Percentiles rank a stretch among this genome's conserved stretches.
Evolutionary conservation across 92 coral and sea anemone species (phyloP).

Genomic region (Anthopleura xanthogrammica): DNA sequence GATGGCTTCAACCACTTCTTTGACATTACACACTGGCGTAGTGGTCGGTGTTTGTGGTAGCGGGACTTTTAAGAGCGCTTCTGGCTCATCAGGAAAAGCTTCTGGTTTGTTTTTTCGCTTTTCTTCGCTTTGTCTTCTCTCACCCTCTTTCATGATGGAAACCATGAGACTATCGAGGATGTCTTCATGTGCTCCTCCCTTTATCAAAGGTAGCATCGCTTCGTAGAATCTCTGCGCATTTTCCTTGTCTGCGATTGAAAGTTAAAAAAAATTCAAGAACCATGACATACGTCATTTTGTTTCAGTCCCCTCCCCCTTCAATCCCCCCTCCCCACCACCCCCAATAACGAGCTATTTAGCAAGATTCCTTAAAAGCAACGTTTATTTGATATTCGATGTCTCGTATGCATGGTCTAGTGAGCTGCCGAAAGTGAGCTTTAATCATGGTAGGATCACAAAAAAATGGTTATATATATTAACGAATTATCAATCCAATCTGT

Average conservation of each 20-base stretch:
- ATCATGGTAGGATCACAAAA: too few species aligned
- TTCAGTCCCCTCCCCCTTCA: too few species aligned
- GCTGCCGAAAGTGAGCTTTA: too few species aligned
- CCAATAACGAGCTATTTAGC: too few species aligned
- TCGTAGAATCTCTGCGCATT: not conserved
- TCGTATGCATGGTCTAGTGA: too few species aligned
- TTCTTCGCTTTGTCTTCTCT: not conserved
- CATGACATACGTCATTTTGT: too few species aligned
- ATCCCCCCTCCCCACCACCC: too few species aligned
- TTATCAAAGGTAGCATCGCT: not conserved
- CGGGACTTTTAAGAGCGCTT: not conserved
- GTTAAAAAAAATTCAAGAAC: not conserved
- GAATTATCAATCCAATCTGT: too few species aligned
- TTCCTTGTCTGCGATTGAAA: not conserved
- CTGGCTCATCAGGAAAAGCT: too few species aligned
- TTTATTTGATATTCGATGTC: too few species aligned
- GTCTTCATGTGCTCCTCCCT: not conserved
- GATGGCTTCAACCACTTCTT: conserved; percentile 41
- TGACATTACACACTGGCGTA: conserved; percentile 29
- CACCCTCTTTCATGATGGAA: conserved; percentile 17
- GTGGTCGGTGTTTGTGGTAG: not conserved
- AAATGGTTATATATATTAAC: too few species aligned
- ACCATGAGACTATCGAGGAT: conserved; percentile 11
- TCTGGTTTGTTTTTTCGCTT: not conserved
- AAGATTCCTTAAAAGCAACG: too few species aligned